Evolutionary conservation across 2,888 invertebrate species (phyloP).

Genomic region (Cataglyphis altisquamis): DNA sequence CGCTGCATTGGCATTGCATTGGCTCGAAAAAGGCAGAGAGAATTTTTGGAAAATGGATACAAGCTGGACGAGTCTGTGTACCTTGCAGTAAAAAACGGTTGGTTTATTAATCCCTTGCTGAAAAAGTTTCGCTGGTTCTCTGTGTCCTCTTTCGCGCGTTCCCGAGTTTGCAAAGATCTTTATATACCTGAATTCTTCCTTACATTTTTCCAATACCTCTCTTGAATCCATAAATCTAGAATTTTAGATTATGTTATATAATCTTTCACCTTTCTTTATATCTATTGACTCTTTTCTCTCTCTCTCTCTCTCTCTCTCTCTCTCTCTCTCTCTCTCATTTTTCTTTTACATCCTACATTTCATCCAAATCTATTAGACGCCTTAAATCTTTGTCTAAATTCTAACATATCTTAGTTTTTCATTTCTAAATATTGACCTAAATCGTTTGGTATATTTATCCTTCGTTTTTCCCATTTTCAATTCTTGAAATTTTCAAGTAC

Average conservation of each 20-base stretch:
- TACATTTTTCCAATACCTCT: background rate
- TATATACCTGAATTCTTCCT: background rate
- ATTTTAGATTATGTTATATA: background rate
- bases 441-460: background rate
- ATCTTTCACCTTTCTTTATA: background rate
- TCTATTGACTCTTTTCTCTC: background rate
- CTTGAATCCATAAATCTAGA: background rate
- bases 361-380: background rate
- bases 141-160: background rate
- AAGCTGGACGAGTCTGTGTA: background rate
- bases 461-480: background rate
- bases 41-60: slow-evolving; percentile 8
- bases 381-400: background rate
- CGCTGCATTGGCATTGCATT: background rate
- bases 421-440: background rate
- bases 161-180: background rate
- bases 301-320: background rate
- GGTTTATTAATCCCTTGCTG: background rate
- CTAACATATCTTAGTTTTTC: background rate
- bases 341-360: background rate
- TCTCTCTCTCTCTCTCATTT: background rate
- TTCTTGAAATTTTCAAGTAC: background rate
- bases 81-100: background rate
- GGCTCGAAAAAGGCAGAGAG: background rate
- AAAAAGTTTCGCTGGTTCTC: slow-evolving; percentile 12